Evolutionary conservation across 1,140 invertebrate species (phyloP), one percentile per base, ranked within the genome.

Genomic region (Cyclargus thomasi): DNA sequence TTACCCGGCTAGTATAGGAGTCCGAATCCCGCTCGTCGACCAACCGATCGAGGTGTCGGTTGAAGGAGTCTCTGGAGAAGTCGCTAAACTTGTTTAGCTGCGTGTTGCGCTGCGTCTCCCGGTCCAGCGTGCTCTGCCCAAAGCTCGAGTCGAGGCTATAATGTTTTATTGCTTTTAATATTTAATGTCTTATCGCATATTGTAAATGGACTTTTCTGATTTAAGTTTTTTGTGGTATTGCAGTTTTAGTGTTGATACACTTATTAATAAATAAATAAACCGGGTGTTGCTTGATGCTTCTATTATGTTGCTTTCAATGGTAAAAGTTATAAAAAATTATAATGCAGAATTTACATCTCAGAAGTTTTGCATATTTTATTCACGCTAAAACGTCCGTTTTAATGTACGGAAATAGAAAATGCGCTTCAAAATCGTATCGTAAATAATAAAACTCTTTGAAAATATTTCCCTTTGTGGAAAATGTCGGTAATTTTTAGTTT

Each of bases 21-120:
- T 86, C 85, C 0, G 85, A 86, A 21, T 86, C 81, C 1, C 70
- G 69, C 10, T 88, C 88, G 65, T 89, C 89, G 17, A 78, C 88
- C 64, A 90, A 74, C 35, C 84, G 77, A 66, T 91, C 89, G 39
- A 90, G 82, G 14, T 89, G 83, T 14, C 76, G 70, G 73, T 89
- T 91, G 78, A 90, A 91, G 20, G 82, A 79, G 67, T 90, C 88
- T 57, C 81, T 78, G 29, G 87, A 84, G 70, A 75, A 83, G 67
- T 89, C 86, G 39, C 84, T 91, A 68, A 92, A 92, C 80, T 92
- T 92, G 82, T 93, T 93, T 66, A 92, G 87, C 69, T 93, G 92
- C 6, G 92, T 93, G 78, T 93, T 93, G 53, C 92, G 85, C 70
- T 91, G 90, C 20, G 92, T 93, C 74, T 93, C 92, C 20, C 92